Base-by-base conservation (phyloP, 2,113 vertebrate genomes). In the Lathamus discolor region DNA sequence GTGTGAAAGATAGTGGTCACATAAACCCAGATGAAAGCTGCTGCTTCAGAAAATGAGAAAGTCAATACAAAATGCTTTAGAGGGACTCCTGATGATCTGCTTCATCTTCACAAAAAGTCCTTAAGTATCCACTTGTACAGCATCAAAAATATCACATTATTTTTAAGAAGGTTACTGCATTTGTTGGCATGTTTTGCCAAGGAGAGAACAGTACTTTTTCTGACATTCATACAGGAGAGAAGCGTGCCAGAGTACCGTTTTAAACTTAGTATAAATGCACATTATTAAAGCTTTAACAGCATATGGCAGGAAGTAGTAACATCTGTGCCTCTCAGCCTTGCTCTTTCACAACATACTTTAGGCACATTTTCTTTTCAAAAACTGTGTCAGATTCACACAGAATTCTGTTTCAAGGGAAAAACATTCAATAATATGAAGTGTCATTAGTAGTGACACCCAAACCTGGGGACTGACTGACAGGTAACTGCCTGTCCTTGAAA, bases 61-160 rank as follows among this genome's bases (percentile, higher is more conserved):
- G 52, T 90, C 88, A 72, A 93, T 94, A 86, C 8, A 14, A 90
- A 96, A 80, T 59, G 39, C 81, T 96, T 95, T 94, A 83, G 67
- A 77, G 69, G 51, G 57, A 74, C 37, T 84, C 28, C 57, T 83
- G 90, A 94, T 95, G 73, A 91, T 91, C 73, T 57, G 64, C 80
- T 90, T 88, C 76, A 92, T 94, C 80, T 94, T 95, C 86, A 64
- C 31, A 13, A 14, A 39, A 86, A 28, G 51, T 79, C 94, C 64
- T 59, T 10, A 37, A 77, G 61, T 76, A 75, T 83, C 25, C 48
- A 31, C 73, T 90, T 64, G 31, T 37, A 41, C 12, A 10, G 70
- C 57, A 55, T 52, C 27, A 82, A 75, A 95, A 90, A 64, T 25
- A 43, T 28, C 27, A 10, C 23, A 5, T 41, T 43, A 18, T 29